Conservation (phyloP, 2,888 invertebrate species). For the Toxonevra muliebris region DNA sequence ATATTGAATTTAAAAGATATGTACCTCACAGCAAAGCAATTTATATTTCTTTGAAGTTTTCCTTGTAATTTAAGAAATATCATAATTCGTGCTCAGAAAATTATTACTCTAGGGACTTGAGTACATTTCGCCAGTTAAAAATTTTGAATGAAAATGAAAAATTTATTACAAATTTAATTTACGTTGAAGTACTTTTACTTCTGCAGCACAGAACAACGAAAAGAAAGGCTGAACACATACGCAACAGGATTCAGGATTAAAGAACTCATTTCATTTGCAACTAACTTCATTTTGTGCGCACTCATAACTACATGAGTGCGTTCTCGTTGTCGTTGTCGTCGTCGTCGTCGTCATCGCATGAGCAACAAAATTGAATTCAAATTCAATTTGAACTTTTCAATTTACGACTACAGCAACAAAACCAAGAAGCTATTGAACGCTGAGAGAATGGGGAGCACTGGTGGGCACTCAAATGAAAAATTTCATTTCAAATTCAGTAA, state of each 20-base stretch:
- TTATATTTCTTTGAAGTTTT: no score
- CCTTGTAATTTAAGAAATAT: no score
- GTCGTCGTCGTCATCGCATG: neutral
- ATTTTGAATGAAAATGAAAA: constrained; percentile 29
- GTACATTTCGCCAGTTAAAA: neutral
- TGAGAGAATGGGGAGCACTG: neutral
- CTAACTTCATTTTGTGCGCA: constrained; percentile 19
- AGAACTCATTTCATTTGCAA: constrained; percentile 24
- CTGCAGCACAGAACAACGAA: neutral
- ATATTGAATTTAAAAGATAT: no score
- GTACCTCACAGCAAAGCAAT: no score
- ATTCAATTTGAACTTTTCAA: constrained; percentile 64
- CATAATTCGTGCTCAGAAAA: neutral
- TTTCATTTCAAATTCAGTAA: neutral
- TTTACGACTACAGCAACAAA: constrained; percentile 42
- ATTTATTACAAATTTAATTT: constrained; percentile 41
- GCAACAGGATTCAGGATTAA: constrained; percentile 11
- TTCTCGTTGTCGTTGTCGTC: neutral
- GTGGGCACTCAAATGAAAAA: neutral
- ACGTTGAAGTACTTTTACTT: constrained; percentile 25
- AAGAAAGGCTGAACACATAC: neutral
- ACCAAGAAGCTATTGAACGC: constrained; percentile 13
- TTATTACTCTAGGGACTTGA: neutral
- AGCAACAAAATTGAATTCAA: constrained; percentile 60
- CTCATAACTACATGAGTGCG: constrained; percentile 13